Base-by-base conservation (phyloP, 2,888 invertebrate species). In the Geophilus truncorum region DNA sequence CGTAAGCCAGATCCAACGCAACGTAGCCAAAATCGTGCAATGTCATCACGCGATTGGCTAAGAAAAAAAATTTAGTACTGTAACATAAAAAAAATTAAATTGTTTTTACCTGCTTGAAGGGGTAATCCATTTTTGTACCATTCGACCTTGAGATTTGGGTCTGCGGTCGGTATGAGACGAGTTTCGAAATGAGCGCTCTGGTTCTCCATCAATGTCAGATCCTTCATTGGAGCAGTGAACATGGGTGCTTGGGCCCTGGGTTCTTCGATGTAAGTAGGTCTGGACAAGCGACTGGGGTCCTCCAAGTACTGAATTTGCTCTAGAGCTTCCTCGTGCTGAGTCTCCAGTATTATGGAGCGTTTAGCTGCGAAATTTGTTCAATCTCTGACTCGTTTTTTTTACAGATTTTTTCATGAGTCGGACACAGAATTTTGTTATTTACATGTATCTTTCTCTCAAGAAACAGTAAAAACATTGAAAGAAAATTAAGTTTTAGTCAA, bases 11-110 rank as follows among this genome's bases (percentile, higher is more conserved):
- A 85, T 96, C 96, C 21, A 96, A 89, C 51, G 97, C 96, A 30
- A 98, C 98, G 87, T 97, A 98, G 78, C 98, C 98, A 87, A 98
- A 98, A 87, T 99, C 98, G 86, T 98, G 96, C 93, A 97, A 95
- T 10, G 97, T 96, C 70, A 87, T 86, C 83, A 88, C 88, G 76
- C 89, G 85, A 80, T 88, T 88, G n/a, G 95, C 93, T 93, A 84
- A 79, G 87, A 82, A 23, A 23, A 51, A n/a, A n/a, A 77, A 75
- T n/a, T 76, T 18, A 21, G 0, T 0, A 23, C 10, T 62, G 15
- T 23, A n/a, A 1, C 5, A 51, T 9, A 57, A 7, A 57, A 7
- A 57, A 57, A 21, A 57, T 21, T 7, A 57, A 12, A 18, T 75
- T 75, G 7, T 25, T 25, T 92, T 91, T 89, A 93, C 93, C 94